Percentiles rank a stretch among this genome's conserved stretches.
Conservation (phyloP, 2,113 vertebrate genomes). For the Arenaria interpres region DNA sequence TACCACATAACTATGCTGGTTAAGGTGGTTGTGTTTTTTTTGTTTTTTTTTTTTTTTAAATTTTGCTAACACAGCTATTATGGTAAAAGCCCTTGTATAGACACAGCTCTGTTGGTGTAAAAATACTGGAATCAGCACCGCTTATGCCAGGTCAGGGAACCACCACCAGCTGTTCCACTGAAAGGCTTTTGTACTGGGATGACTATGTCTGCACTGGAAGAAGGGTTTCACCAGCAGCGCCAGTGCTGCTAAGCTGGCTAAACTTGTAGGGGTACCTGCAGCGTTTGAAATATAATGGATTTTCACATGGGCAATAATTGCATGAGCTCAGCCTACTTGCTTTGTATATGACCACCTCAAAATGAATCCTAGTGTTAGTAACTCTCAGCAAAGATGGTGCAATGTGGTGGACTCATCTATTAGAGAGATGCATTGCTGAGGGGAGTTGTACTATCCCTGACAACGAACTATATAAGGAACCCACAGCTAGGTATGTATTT, state of each 20-base stretch:
- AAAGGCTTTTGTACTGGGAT: neutral
- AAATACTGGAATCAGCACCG: conserved; percentile 8
- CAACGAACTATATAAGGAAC: neutral
- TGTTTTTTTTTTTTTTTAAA: neutral
- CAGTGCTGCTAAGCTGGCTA: neutral
- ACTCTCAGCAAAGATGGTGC: neutral
- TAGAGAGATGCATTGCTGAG: neutral
- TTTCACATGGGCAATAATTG: neutral
- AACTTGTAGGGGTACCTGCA: neutral
- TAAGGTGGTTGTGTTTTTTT: neutral
- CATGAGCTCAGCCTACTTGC: neutral
- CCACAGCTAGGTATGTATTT: neutral
- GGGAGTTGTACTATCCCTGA: neutral
- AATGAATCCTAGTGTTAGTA: neutral
- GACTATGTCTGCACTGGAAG: neutral
- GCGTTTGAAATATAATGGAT: neutral
- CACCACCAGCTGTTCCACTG: neutral
- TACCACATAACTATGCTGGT: conserved; percentile 1
- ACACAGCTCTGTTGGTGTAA: neutral
- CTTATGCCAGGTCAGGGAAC: neutral
- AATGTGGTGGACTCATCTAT: neutral
- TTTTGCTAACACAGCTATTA: conserved; percentile 46
- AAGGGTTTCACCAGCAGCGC: neutral
- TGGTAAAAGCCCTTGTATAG: conserved; percentile 3
- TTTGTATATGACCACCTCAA: neutral